These are phyloP conservation scores for Steinernema hermaphroditum DNA, from an alignment of 2,888 invertebrate genomes.

Conservation along the genomic window DNA sequence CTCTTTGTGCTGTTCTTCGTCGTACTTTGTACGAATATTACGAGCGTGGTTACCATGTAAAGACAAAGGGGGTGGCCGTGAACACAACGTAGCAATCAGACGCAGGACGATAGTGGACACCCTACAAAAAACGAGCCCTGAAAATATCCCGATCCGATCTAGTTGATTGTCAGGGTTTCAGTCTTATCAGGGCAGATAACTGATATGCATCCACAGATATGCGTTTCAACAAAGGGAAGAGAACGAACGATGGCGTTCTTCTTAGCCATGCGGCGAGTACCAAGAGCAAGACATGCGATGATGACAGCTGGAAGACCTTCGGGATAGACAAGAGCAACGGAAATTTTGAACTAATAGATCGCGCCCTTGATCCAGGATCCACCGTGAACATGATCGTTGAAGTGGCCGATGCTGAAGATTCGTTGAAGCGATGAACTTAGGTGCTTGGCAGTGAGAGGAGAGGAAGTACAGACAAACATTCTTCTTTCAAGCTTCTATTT, in stretches of 20 bases:
- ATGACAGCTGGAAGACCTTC: constrained; percentile 99
- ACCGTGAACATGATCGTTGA: constrained; percentile 99
- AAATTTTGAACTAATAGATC: constrained; percentile 99
- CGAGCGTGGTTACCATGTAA: too few species aligned
- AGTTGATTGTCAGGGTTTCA: constrained; percentile 66
- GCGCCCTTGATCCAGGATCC: constrained; percentile 99
- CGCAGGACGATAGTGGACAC: too few species aligned
- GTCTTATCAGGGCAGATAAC: constrained; percentile 98
- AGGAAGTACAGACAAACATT: too few species aligned
- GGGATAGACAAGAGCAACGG: constrained; percentile 97
- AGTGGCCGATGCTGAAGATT: constrained; percentile 99
- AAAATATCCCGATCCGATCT: too few species aligned
- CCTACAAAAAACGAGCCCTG: too few species aligned
- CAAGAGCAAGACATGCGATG: constrained; percentile 97
- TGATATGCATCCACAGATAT: constrained; percentile 98
- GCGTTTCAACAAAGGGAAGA: constrained; percentile 96
- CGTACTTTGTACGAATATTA: not conserved
- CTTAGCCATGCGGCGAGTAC: constrained; percentile 98
- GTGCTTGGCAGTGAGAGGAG: too few species aligned
- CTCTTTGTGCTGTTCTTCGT: not conserved
- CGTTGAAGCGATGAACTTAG: too few species aligned
- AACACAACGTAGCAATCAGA: constrained; percentile 10
- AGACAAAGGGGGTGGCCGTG: not conserved
- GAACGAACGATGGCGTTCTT: constrained; percentile 99
- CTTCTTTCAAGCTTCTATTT: too few species aligned